A percentile compares a stretch with the other conserved stretches of the same genome.
Evolutionary conservation across 35 echinoderm and acorn worm species (phyloP).

Genomic region (Nesometra sesokonis): DNA sequence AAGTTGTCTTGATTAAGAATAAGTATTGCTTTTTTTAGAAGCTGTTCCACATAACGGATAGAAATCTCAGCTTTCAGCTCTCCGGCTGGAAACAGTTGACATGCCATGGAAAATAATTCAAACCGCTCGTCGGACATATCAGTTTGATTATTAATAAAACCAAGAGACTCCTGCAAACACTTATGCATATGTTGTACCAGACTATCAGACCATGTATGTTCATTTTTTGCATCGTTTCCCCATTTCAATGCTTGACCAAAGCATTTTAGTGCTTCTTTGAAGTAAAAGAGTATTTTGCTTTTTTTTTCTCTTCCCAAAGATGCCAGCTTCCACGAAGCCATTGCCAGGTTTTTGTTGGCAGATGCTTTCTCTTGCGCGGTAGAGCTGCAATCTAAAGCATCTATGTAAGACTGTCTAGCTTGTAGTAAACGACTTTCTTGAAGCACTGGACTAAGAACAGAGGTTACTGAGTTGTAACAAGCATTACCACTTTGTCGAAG

Average conservation of each 20-base stretch:
- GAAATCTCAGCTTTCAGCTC: not conserved
- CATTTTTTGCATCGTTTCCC: not conserved
- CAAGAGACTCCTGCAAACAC: not conserved
- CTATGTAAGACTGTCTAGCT: too few relatives aligned
- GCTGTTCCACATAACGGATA: not conserved
- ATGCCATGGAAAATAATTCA: not conserved
- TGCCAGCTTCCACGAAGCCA: slow-evolving; percentile 24
- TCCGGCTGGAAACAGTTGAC: not conserved
- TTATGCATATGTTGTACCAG: not conserved
- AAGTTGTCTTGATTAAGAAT: not conserved
- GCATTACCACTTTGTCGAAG: too few relatives aligned
- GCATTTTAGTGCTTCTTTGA: slow-evolving; percentile 16
- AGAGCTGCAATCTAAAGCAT: too few relatives aligned
- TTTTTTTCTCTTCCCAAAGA: not conserved
- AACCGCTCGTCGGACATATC: not conserved
- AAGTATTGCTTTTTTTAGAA: not conserved
- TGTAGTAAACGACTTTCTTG: too few relatives aligned
- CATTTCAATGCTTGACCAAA: not conserved
- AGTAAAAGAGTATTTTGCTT: not conserved
- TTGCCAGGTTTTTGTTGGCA: too few relatives aligned
- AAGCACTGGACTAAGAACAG: too few relatives aligned
- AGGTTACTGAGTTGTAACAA: too few relatives aligned
- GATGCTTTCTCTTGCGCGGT: too few relatives aligned
- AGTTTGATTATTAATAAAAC: not conserved
- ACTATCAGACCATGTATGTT: not conserved